A percentile compares a stretch with the other conserved stretches of the same genome.
phyloP scores from a whole-genome alignment of 1,140 invertebrate genomes.

The Dolichoris vasculosae region DNA sequence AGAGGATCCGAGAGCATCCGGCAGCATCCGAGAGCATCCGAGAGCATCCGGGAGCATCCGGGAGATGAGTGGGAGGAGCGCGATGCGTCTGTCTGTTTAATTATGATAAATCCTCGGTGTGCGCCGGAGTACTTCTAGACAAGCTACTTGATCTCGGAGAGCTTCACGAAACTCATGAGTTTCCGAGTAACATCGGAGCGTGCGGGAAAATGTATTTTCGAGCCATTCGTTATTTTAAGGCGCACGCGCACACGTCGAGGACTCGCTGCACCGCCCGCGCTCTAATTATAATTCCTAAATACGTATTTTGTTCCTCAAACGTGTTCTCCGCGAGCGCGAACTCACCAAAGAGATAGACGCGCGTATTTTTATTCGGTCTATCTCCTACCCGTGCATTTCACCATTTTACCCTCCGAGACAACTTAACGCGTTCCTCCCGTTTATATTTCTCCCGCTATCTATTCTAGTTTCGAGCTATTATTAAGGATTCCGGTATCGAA shows the following conservation, averaged over 20 bases:
- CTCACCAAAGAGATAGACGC: not conserved
- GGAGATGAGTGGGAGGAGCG: not conserved
- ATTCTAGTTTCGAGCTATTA: conserved; percentile 27
- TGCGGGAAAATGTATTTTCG: conserved; percentile 46
- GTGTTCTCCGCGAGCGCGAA: not conserved
- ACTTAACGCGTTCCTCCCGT: not conserved
- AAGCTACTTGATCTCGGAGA: conserved; percentile 42
- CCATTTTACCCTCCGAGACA: too few relatives aligned
- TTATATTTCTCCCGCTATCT: not conserved
- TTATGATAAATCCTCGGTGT: conserved; percentile 49
- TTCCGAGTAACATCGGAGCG: conserved; percentile 24
- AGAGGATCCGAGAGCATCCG: not conserved
- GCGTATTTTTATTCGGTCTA: conserved; percentile 30
- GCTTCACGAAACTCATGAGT: conserved; percentile 33
- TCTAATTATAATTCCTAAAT: conserved; percentile 52
- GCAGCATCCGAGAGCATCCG: not conserved
- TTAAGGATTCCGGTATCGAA: conserved; percentile 1
- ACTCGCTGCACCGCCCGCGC: conserved; percentile 2
- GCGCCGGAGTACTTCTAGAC: not conserved
- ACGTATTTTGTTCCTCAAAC: conserved; percentile 22
- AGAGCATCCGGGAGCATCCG: not conserved
- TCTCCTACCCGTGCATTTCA: too few relatives aligned
- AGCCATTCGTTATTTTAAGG: conserved; percentile 44
- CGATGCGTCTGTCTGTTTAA: conserved; percentile 46
- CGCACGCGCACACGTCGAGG: too few relatives aligned